Evolutionary conservation across 2,113 vertebrate species (phyloP).

Genomic region (Micromys minutus): DNA sequence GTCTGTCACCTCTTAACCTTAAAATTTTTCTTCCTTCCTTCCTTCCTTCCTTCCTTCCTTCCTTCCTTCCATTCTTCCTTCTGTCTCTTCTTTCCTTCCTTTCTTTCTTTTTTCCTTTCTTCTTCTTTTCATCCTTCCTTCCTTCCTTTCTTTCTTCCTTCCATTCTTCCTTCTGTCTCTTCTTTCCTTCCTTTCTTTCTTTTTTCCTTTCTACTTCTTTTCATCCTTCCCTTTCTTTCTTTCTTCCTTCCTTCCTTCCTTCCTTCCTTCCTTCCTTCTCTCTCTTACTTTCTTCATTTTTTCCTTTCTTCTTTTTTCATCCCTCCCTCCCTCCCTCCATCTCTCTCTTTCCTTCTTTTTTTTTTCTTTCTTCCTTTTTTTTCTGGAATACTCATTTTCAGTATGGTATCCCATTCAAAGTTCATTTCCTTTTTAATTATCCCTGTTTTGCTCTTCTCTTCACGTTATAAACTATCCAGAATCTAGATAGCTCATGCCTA

Average conservation of each 20-base stretch:
- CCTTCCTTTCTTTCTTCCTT: fast-evolving
- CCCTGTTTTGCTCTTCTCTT: neutral
- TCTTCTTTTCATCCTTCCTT: neutral
- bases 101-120: too few species aligned
- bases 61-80: too few species aligned
- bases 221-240: too few species aligned
- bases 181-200: fast-evolving
- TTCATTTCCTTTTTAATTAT: neutral
- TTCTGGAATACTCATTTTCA: neutral
- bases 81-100: too few species aligned
- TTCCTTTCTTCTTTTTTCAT: too few species aligned
- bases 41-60: neutral
- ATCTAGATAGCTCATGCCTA: neutral
- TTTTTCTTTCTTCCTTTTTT: neutral
- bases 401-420: neutral
- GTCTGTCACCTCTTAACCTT: neutral
- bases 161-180: too few species aligned
- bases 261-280: too few species aligned
- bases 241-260: too few species aligned
- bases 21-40: neutral
- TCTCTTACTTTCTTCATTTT: fast-evolving
- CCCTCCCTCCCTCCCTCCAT: too few species aligned
- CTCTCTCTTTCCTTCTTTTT: neutral
- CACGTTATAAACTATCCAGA: neutral
- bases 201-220: fast-evolving